Evolutionary conservation across 2,888 invertebrate genomes (phyloP).

Genomic region (Carabus problematicus): DNA sequence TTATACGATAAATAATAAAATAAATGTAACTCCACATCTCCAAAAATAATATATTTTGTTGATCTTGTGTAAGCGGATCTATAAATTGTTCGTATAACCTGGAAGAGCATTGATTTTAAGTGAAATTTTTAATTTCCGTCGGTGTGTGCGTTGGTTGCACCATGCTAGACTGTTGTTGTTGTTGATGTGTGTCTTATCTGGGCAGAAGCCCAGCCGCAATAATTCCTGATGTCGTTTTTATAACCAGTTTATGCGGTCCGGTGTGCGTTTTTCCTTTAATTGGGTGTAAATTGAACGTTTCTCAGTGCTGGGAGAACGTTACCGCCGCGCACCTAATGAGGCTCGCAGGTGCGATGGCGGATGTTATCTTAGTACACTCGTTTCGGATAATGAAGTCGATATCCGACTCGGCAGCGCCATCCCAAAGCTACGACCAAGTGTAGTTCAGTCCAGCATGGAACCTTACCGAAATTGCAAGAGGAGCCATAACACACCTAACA

Average conservation of each 20-base stretch:
- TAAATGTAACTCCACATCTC: too few species aligned
- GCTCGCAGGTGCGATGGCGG: slow-evolving; percentile 31
- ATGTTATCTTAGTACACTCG: slow-evolving; percentile 23
- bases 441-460: neutral
- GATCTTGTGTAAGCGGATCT: too few species aligned
- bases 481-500: neutral
- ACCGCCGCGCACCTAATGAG: slow-evolving; percentile 26
- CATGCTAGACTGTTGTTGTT: too few species aligned
- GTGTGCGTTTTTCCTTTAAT: slow-evolving; percentile 37
- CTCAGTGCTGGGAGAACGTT: slow-evolving; percentile 7
- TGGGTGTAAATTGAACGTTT: slow-evolving; percentile 36
- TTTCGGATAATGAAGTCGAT: slow-evolving; percentile 37
- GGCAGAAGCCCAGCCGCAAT: slow-evolving; percentile 10
- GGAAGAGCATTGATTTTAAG: too few species aligned
- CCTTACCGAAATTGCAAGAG: slow-evolving; percentile 19
- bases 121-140: too few species aligned
- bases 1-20: too few species aligned
- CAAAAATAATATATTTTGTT: too few species aligned
- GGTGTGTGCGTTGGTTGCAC: too few species aligned
- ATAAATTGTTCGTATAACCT: too few species aligned
- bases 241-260: slow-evolving; percentile 23
- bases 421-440: slow-evolving; percentile 1
- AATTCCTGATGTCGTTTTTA: slow-evolving; percentile 20
- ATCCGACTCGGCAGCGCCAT: slow-evolving; percentile 7
- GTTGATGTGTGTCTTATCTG: slow-evolving; percentile 2